Percentiles rank a stretch among this genome's conserved stretches.
Evolutionary conservation across 2,888 invertebrate genomes (phyloP).

Genomic region (Pasiphila rectangulata): DNA sequence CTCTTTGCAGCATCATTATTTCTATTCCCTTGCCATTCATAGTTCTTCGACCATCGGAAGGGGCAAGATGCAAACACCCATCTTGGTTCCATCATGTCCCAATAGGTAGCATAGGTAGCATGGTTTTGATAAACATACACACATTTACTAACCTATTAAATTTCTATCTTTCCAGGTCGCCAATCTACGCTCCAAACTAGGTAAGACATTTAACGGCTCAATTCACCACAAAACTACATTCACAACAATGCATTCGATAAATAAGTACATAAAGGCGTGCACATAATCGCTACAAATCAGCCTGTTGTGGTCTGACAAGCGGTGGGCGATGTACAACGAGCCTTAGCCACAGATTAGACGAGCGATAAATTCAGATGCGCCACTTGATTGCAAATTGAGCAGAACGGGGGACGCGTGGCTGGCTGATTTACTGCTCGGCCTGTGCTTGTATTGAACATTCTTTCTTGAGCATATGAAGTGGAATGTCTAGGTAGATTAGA

Average conservation of each 20-base stretch:
- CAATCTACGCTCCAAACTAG: not conserved
- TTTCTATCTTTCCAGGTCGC: not conserved
- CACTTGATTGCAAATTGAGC: conserved; percentile 23
- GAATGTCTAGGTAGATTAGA: not conserved
- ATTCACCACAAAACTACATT: not conserved
- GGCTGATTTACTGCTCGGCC: not conserved
- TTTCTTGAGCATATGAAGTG: conserved; percentile 2
- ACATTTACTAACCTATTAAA: too few species aligned
- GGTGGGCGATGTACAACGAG: conserved; percentile 40
- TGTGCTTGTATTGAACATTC: conserved; percentile 6
- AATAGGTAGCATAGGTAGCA: too few species aligned
- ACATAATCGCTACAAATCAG: conserved; percentile 39
- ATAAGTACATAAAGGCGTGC: conserved; percentile 33
- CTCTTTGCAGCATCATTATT: too few species aligned
- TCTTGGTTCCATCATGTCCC: too few species aligned
- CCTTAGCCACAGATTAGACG: conserved; percentile 35
- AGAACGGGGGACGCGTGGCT: conserved; percentile 27
- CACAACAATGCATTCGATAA: conserved; percentile 17
- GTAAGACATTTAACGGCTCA: conserved; percentile 4
- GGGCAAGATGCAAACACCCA: too few species aligned
- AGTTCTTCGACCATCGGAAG: too few species aligned
- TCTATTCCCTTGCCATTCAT: too few species aligned
- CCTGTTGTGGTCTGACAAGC: conserved; percentile 38
- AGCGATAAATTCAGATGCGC: conserved; percentile 23
- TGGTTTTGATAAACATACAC: too few species aligned